phyloP scores from a whole-genome alignment of 2,113 vertebrate species.

The Urocynchramus pylzowi region DNA sequence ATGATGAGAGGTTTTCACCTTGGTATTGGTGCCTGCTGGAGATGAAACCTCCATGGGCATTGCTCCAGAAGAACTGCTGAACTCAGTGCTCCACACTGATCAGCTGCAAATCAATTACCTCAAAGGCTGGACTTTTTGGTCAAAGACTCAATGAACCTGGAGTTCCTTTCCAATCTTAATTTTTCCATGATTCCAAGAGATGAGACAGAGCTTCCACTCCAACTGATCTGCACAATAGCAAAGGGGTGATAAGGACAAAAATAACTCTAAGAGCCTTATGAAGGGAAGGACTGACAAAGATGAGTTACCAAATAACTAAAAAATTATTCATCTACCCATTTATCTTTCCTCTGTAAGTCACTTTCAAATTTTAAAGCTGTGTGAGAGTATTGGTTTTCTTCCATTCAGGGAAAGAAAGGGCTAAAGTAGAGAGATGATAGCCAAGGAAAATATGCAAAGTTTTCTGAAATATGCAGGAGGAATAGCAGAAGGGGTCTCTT shows the following conservation, averaged over 20 bases:
- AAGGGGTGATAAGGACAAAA: background rate
- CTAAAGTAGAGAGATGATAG: background rate
- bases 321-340: background rate
- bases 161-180: background rate
- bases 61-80: background rate
- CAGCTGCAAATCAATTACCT: background rate
- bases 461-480: background rate
- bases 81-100: background rate
- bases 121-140: background rate
- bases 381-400: background rate
- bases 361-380: background rate
- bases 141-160: rapidly evolving
- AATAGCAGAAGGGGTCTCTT: rapidly evolving
- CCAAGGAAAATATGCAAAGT: background rate
- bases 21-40: background rate
- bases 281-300: background rate
- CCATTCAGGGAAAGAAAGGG: background rate
- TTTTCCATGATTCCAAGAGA: background rate
- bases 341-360: background rate
- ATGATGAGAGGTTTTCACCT: background rate
- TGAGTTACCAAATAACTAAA: background rate
- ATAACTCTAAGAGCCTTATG: background rate
- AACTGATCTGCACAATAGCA: background rate
- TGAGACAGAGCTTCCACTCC: background rate
- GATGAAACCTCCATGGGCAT: background rate